Evolutionary conservation across 2,797 vertebrate genomes (phyloP), one percentile per base, ranked within the genome.

Genomic region (Melanotaenia trifasciata): DNA sequence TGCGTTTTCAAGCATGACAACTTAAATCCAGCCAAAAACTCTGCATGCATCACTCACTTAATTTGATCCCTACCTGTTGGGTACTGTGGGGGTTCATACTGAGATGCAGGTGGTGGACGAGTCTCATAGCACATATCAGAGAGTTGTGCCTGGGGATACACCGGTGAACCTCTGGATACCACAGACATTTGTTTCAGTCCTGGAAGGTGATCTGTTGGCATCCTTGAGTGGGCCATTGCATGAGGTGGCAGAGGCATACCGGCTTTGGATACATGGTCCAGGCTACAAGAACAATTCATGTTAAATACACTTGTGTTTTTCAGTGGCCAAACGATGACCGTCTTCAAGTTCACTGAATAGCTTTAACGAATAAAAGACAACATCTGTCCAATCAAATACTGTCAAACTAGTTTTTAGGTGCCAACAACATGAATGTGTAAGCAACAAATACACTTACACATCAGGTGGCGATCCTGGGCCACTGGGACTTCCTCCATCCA

Each of bases 381-480:
- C 56, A n/a, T 32, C 30, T 16, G 1, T 32, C 24, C 50, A 51
- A 53, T 67, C 53, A 63, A 28, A 38, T 18, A 22, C 13, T 40
- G 14, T 3, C 10, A 26, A 28, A 30, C 11, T 43, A 1, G 28
- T 28, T 24, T 74, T 47, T 16, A 43, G 30, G 22, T 40, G 69
- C 18, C 3, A 40, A 28, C 24, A 7, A 58, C 50, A 12, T n/a
- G 13, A 43, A 74, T 54, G 0, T 7, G 28, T 6, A 45, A 11
- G 8, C 1, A 58, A 26, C 13, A 28, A 4, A 4, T 60, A 5
- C 24, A 86, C 97, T 64, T 95, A 99, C 98, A 93, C 80, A 89
- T 99, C 97, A 63, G 98, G 98, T 76, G 98, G 98, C 1, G 98
- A 99, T 78, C 97, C 98, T 16, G 98, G 98, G 45, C 96, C 96